Base-by-base conservation (phyloP, 1,140 invertebrate species). In the Trinorchestia longiramus region DNA sequence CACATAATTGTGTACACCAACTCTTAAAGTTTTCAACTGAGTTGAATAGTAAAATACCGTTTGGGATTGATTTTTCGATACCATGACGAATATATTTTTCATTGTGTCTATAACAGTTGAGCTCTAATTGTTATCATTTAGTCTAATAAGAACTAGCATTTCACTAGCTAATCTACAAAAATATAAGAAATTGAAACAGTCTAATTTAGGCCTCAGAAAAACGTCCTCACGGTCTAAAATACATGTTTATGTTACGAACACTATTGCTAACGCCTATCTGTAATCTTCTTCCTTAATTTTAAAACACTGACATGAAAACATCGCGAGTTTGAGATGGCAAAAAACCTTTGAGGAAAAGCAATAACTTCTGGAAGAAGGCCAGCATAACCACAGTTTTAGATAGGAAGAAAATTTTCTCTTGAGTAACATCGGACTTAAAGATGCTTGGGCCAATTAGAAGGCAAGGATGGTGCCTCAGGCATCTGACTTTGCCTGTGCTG, bases 351-450 rank as follows among this genome's bases (percentile, higher is more conserved):
- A 77, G 62, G n/a, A n/a, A 77, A 77, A 15, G 62, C 11, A 77
- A 77, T 11, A 77, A 77, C 62, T 77, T 77, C 62, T 23, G 62
- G 15, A 77, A 77, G 1, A 77, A 23, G 28, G 36, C 62, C 15
- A 77, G 62, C 62, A 77, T 11, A 77, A 77, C 28, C 28, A 11
- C 62, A 77, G 47, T 53, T 77, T 77, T 77, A 3, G 62, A 77
- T 77, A 23, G 11, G 62, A 77, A 23, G 62, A 77, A 77, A 77
- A 77, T 77, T 11, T 77, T 77, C 62, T 77, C 15, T 77, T 23
- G 62, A 77, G 62, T 77, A 77, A 77, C 62, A 77, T 77, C 62
- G 62, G 62, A 77, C 62, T 77, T 77, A 77, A 77, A 77, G 62
- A 77, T 77, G 62, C 62, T 77, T 3, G 62, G 62, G 62, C 62